Evolutionary conservation across 2,113 vertebrate species (phyloP).

Genomic region (Hyla sarda): DNA sequence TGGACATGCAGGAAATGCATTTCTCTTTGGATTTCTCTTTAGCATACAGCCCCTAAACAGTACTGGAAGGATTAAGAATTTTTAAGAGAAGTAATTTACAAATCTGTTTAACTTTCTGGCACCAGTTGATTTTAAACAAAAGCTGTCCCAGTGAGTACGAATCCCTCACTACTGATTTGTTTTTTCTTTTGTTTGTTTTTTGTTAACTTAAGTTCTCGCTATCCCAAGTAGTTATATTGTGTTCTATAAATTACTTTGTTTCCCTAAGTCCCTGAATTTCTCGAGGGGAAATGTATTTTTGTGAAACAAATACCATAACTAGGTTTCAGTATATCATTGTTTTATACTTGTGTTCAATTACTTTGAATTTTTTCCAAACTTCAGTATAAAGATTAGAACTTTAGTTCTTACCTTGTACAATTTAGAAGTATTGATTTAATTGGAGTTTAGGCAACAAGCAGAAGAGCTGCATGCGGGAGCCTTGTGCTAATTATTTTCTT

Average conservation of each 20-base stretch:
- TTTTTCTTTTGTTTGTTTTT: no score
- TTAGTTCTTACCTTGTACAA: not conserved
- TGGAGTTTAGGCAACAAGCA: slow-evolving; percentile 29
- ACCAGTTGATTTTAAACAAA: no score
- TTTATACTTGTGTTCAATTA: not conserved
- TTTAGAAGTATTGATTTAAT: slow-evolving; percentile 20
- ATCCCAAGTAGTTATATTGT: no score
- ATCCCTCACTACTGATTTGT: no score
- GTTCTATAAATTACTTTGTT: not conserved
- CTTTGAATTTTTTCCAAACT: not conserved
- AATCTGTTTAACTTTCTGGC: no score
- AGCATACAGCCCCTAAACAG: no score
- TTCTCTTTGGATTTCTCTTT: no score
- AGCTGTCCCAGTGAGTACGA: no score
- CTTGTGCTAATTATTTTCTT: slow-evolving; percentile 10
- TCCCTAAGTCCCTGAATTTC: not conserved
- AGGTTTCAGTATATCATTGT: not conserved
- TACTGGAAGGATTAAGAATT: no score
- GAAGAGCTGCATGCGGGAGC: not conserved
- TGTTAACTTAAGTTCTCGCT: no score
- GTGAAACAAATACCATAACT: not conserved
- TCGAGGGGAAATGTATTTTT: not conserved
- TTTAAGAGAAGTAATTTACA: no score
- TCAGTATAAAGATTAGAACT: not conserved
- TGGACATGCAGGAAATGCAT: no score